phyloP scores from a whole-genome alignment of 2,888 invertebrate genomes.

The Thereva unica region DNA sequence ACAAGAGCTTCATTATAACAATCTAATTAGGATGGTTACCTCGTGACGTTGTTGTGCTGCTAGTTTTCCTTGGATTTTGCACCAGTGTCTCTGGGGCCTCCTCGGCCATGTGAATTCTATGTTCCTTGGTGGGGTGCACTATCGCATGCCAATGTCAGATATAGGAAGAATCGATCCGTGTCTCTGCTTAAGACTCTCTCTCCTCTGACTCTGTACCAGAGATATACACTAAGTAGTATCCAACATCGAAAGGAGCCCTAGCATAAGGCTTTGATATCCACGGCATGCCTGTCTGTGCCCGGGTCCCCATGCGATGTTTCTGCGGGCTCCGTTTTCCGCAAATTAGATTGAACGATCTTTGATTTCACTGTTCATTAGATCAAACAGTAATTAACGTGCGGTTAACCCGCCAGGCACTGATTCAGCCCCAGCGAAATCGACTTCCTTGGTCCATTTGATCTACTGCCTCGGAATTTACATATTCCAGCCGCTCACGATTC shows the following conservation, averaged over 20 bases:
- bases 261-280: too few species aligned
- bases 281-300: too few species aligned
- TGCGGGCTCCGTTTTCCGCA: constrained; percentile 17
- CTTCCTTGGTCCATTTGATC: constrained; percentile 30
- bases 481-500: constrained; percentile 25
- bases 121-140: constrained; percentile 27
- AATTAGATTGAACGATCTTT: constrained; percentile 35
- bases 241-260: too few species aligned
- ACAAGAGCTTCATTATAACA: constrained; percentile 47
- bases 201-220: neutral
- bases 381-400: constrained; percentile 36
- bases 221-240: too few species aligned
- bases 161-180: constrained; percentile 28
- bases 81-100: constrained; percentile 16
- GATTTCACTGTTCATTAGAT: constrained; percentile 35
- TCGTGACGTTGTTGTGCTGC: constrained; percentile 26
- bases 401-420: constrained; percentile 27
- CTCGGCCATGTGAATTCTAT: constrained; percentile 28
- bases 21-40: constrained; percentile 45
- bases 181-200: constrained; percentile 13
- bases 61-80: constrained; percentile 11
- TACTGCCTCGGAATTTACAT: constrained; percentile 26
- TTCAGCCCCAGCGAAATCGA: constrained; percentile 32
- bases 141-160: constrained; percentile 33
- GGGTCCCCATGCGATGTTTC: constrained; percentile 20